Evolutionary conservation across 2,797 vertebrate species (phyloP).

Genomic region (Spea hammondii): DNA sequence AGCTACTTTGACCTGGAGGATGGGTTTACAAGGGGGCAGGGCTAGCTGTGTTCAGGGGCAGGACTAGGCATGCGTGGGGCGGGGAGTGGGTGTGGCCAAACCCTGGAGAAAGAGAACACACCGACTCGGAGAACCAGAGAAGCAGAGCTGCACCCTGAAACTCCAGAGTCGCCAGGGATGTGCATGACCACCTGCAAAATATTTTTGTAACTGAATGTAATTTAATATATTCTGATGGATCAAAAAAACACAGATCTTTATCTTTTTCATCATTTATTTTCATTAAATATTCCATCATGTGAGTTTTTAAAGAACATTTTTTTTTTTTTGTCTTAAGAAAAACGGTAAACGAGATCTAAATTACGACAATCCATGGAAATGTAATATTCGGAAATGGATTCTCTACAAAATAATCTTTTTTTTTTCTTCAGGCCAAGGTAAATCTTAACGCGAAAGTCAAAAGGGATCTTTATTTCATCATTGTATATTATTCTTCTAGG

Average conservation of each 20-base stretch:
- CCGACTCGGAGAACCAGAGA: too few species aligned
- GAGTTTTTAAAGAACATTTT: not conserved
- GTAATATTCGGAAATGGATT: slow-evolving; percentile 19
- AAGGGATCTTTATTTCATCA: slow-evolving; percentile 27
- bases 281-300: not conserved
- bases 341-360: slow-evolving; percentile 2
- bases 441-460: slow-evolving; percentile 2
- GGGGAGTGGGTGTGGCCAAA: too few species aligned
- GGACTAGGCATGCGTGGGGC: too few species aligned
- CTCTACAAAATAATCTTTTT: not conserved
- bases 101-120: too few species aligned
- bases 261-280: not conserved
- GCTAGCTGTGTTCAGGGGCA: too few species aligned
- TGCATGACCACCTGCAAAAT: too few species aligned
- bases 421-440: not conserved
- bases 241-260: not conserved
- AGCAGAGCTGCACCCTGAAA: too few species aligned
- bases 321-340: slow-evolving; percentile 4
- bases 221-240: too few species aligned
- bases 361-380: slow-evolving; percentile 13
- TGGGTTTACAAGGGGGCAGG: too few species aligned
- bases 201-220: too few species aligned
- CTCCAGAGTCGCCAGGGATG: too few species aligned
- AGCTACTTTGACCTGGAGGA: too few species aligned
- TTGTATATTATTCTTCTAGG: slow-evolving; percentile 13